Evolutionary conservation across 64 coral and sea anemone genomes (phyloP).

Genomic region (Dendronephthya gigantea): DNA sequence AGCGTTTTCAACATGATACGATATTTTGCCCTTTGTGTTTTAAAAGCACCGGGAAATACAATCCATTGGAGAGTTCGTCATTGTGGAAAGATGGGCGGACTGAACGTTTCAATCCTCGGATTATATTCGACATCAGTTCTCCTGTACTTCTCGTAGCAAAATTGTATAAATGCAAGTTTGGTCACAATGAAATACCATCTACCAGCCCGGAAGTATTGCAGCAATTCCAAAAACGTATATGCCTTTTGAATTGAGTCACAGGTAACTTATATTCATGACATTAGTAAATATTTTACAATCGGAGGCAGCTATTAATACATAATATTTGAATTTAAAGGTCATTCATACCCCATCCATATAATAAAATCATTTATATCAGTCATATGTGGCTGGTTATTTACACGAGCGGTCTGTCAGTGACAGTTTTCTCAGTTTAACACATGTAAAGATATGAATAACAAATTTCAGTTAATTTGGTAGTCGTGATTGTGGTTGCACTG

Average conservation of each 20-base stretch:
- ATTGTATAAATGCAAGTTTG: neutral
- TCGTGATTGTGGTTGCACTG: too few relatives aligned
- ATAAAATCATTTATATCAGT: too few relatives aligned
- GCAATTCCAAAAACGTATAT: neutral
- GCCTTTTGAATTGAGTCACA: neutral
- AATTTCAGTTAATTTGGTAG: too few relatives aligned
- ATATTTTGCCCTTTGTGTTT: neutral
- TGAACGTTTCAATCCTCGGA: neutral
- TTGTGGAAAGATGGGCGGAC: neutral
- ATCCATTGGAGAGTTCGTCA: neutral
- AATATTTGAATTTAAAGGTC: too few relatives aligned
- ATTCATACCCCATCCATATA: too few relatives aligned
- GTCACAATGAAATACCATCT: neutral
- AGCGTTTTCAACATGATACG: neutral
- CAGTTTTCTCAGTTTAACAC: too few relatives aligned
- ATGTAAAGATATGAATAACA: too few relatives aligned
- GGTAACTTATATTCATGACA: neutral
- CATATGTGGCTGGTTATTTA: too few relatives aligned
- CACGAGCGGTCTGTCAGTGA: too few relatives aligned
- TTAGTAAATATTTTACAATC: too few relatives aligned
- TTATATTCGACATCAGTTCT: neutral
- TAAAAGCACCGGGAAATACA: neutral
- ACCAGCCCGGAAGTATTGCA: neutral
- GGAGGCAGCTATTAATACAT: too few relatives aligned
- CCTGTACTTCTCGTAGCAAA: neutral